Evolutionary conservation across 2,113 vertebrate species (phyloP).

Genomic region (Cnemophilus loriae): DNA sequence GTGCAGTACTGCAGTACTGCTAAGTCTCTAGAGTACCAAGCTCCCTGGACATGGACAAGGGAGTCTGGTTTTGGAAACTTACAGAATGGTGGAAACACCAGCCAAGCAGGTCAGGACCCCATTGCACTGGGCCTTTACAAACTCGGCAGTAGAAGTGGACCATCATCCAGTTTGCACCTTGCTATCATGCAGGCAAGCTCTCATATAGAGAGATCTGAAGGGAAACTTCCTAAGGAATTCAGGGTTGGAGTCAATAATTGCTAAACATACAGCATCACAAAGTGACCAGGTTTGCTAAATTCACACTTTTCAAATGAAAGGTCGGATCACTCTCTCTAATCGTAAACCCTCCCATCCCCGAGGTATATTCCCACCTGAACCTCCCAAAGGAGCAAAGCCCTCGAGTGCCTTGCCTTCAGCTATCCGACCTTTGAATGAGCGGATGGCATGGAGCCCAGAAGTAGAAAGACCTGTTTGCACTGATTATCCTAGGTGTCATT

Average conservation of each 20-base stretch:
- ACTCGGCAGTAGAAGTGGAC: background rate
- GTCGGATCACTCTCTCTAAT: background rate
- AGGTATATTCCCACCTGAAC: constrained; percentile 19
- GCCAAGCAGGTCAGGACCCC: background rate
- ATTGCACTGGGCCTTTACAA: background rate
- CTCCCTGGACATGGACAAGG: background rate
- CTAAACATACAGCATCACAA: background rate
- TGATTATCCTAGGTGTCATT: constrained; percentile 28
- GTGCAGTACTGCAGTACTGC: fast-evolving
- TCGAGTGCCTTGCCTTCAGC: background rate
- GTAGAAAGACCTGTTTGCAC: constrained; percentile 60
- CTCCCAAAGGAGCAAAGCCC: background rate
- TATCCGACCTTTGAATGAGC: background rate
- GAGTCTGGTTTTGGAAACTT: background rate
- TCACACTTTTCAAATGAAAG: background rate
- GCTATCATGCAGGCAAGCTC: background rate
- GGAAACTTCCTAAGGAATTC: background rate
- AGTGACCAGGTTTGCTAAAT: background rate
- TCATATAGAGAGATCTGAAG: background rate
- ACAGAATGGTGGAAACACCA: background rate
- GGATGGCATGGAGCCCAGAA: constrained; percentile 46
- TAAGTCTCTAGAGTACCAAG: background rate
- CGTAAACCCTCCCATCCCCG: background rate
- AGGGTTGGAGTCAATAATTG: background rate
- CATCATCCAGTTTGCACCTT: background rate